Evolutionary conservation across 1,140 invertebrate species (phyloP).

Genomic region (Harpegnathos saltator): DNA sequence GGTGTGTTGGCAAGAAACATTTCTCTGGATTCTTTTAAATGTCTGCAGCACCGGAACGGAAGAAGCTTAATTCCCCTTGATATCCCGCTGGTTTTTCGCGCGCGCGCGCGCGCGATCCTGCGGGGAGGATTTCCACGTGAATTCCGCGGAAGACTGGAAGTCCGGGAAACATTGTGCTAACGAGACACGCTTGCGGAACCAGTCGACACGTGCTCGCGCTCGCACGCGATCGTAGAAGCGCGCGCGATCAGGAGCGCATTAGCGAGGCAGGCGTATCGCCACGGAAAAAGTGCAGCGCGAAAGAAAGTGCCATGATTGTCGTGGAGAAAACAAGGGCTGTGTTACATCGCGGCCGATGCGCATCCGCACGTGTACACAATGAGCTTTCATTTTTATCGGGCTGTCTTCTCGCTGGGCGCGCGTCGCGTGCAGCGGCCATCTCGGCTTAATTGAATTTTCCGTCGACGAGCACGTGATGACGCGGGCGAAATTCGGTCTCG

Average conservation of each 20-base stretch:
- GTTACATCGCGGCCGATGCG: not conserved
- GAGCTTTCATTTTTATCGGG: not conserved
- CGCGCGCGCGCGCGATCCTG: no score
- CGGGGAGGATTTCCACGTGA: conserved; percentile 13
- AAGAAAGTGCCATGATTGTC: conserved; percentile 39
- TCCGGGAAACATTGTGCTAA: conserved; percentile 10
- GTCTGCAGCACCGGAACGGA: no score
- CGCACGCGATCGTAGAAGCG: conserved; percentile 22
- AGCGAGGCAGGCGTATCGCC: not conserved
- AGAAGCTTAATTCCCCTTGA: no score
- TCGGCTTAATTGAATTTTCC: no score
- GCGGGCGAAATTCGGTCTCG: no score
- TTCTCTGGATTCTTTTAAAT: no score
- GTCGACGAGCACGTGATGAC: no score
- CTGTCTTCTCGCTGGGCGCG: no score
- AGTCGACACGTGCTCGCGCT: conserved; percentile 43
- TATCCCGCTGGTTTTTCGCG: no score
- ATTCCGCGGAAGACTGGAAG: not conserved
- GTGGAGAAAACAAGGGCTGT: conserved; percentile 27
- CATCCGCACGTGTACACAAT: not conserved
- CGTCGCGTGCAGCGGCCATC: no score
- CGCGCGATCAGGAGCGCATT: conserved; percentile 19
- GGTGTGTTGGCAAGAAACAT: no score
- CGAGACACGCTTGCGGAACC: conserved; percentile 4
- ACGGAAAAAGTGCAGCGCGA: not conserved